A percentile compares a stretch with the other conserved stretches of the same genome.
These are phyloP conservation scores for Cyclopterus lumpus DNA, from an alignment of 2,797 vertebrate genomes.

Conservation along the genomic window DNA sequence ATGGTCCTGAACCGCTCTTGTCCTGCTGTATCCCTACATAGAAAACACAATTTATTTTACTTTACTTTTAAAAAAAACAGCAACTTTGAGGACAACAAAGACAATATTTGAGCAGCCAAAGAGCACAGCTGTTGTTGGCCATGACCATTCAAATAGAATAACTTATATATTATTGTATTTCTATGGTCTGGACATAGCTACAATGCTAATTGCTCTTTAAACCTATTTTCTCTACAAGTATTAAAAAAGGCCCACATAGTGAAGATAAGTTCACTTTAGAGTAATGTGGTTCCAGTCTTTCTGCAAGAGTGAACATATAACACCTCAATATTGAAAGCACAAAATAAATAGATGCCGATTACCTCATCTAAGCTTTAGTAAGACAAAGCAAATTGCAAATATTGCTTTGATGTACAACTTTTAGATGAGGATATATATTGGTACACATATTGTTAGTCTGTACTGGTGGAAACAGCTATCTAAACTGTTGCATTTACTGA, in stretches of 20 bases:
- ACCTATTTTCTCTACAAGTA: not conserved
- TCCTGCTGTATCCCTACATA: conserved; percentile 93
- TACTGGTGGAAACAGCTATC: not conserved
- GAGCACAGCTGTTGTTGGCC: not conserved
- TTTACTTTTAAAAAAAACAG: not conserved
- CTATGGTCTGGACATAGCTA: not conserved
- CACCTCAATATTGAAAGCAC: not conserved
- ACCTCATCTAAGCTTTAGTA: not conserved
- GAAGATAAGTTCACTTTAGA: not conserved
- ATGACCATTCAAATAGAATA: not conserved
- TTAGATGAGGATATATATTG: not conserved
- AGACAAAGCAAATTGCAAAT: not conserved
- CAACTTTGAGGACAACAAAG: not conserved
- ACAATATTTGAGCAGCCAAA: not conserved
- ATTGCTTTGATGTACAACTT: not conserved
- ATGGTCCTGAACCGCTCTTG: conserved; percentile 97
- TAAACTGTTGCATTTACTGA: not conserved
- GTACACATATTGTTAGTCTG: not conserved
- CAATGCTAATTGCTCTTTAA: not conserved
- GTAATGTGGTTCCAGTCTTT: not conserved
- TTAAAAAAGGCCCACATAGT: not conserved
- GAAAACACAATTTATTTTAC: not conserved
- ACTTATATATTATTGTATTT: not conserved
- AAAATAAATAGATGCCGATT: not conserved
- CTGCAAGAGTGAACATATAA: not conserved